Evolutionary conservation across 2,797 vertebrate species (phyloP).

Genomic region (Philypnodon macrostomus): DNA sequence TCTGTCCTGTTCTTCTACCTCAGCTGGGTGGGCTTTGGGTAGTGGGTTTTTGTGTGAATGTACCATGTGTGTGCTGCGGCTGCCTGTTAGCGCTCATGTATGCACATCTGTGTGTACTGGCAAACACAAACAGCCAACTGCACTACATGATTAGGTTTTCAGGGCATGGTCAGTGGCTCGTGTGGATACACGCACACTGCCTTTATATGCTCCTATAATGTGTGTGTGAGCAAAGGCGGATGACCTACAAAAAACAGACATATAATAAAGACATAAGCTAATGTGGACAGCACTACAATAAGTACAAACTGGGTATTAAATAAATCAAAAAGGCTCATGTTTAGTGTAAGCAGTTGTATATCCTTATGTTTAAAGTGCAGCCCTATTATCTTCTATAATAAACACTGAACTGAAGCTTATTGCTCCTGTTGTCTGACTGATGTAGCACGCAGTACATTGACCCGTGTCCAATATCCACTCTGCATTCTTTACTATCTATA

Average conservation of each 20-base stretch:
- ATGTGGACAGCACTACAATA: background rate
- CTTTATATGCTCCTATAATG: background rate
- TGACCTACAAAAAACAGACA: slow-evolving; percentile 35
- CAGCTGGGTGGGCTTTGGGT: slow-evolving; percentile 25
- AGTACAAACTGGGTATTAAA: background rate
- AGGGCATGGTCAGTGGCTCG: slow-evolving; percentile 57
- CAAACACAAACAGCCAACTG: slow-evolving; percentile 63
- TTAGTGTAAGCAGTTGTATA: no score
- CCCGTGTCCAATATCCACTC: no score
- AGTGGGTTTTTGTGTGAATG: no score
- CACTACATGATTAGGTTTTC: slow-evolving; percentile 70
- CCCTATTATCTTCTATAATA: no score
- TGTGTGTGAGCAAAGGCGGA: slow-evolving; percentile 8
- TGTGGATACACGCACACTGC: slow-evolving; percentile 29
- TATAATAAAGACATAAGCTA: slow-evolving; percentile 16
- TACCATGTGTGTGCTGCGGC: slow-evolving; percentile 45
- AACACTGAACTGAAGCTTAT: no score
- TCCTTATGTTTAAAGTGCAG: no score
- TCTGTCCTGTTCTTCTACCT: slow-evolving; percentile 21
- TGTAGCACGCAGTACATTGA: background rate
- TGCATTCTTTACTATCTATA: no score
- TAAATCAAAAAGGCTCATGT: no score
- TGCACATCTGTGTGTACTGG: slow-evolving; percentile 71
- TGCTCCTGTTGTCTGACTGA: no score
- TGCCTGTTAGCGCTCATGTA: slow-evolving; percentile 59